phyloP scores from a whole-genome alignment of 2,797 vertebrate genomes.

The Gymnodraco acuticeps region DNA sequence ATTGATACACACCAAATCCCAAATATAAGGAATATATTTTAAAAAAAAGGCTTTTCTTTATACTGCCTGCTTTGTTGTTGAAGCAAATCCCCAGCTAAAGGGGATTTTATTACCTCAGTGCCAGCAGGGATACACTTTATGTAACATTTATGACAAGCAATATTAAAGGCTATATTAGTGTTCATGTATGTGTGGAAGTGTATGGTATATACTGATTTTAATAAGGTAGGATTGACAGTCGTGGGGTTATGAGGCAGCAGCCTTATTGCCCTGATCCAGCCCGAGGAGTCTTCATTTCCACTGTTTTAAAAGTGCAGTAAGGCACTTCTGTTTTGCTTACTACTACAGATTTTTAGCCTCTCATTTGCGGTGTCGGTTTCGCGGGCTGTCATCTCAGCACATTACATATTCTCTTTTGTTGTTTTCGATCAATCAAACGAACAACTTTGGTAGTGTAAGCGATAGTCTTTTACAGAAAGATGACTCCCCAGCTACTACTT shows the following conservation, averaged over 20 bases:
- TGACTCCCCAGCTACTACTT: neutral
- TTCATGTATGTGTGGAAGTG: conserved; percentile 9
- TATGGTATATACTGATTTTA: conserved; percentile 20
- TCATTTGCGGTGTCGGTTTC: conserved; percentile 55
- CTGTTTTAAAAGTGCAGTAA: conserved; percentile 69
- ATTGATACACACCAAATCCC: conserved; percentile 34
- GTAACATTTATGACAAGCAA: conserved; percentile 36
- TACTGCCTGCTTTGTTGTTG: conserved; percentile 35
- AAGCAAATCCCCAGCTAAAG: conserved; percentile 52
- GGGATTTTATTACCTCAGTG: conserved; percentile 73
- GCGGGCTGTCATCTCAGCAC: conserved; percentile 57
- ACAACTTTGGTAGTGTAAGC: neutral
- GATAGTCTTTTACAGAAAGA: neutral
- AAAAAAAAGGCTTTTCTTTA: conserved; percentile 37
- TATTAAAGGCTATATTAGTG: conserved; percentile 52
- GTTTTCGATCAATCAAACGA: conserved; percentile 50
- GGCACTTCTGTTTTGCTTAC: conserved; percentile 73
- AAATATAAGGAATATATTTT: conserved; percentile 33
- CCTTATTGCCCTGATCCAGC: conserved; percentile 31
- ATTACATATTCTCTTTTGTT: conserved; percentile 66
- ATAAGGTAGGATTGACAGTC: conserved; percentile 42
- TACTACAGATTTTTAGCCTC: conserved; percentile 54
- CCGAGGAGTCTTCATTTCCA: conserved; percentile 54
- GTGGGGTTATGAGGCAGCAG: conserved; percentile 45
- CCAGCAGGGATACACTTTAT: conserved; percentile 18